phyloP scores from a whole-genome alignment of 92 coral and sea anemone species.

The Actinernus sp. region DNA sequence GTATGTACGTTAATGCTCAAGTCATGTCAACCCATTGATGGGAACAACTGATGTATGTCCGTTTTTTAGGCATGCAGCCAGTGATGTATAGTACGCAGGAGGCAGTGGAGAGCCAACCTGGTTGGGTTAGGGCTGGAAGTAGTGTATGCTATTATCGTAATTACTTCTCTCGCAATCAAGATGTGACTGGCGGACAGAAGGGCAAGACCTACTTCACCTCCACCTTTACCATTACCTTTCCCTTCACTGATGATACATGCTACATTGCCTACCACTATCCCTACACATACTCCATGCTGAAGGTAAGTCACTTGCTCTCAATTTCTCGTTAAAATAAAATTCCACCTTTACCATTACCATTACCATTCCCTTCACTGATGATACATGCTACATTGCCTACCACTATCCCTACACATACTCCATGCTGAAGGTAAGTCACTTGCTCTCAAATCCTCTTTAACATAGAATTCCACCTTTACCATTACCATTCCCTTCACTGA shows the following conservation, averaged over 20 bases:
- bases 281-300: constrained; percentile 92
- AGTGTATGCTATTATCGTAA: constrained; percentile 93
- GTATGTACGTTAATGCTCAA: too few species aligned
- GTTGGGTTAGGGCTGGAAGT: constrained; percentile 91
- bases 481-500: constrained; percentile 81
- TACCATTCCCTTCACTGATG: constrained; percentile 82
- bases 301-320: constrained; percentile 87
- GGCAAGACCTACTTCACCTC: constrained; percentile 94
- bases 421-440: constrained; percentile 88
- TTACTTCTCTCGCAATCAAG: constrained; percentile 81
- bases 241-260: constrained; percentile 86
- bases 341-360: constrained; percentile 92
- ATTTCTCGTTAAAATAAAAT: too few species aligned
- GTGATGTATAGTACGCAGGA: constrained; percentile 87
- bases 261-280: constrained; percentile 98
- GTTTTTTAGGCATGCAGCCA: constrained; percentile 92
- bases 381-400: constrained; percentile 93
- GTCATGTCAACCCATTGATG: too few species aligned
- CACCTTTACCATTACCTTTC: constrained; percentile 91
- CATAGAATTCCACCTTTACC: constrained; percentile 95
- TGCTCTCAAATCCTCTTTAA: too few species aligned
- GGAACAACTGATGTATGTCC: too few species aligned
- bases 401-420: constrained; percentile 98
- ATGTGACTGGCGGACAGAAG: constrained; percentile 62
- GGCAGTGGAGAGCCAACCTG: constrained; percentile 87